Conservation (phyloP, 2,113 vertebrate genomes). For the Cephalopterus ornatus region DNA sequence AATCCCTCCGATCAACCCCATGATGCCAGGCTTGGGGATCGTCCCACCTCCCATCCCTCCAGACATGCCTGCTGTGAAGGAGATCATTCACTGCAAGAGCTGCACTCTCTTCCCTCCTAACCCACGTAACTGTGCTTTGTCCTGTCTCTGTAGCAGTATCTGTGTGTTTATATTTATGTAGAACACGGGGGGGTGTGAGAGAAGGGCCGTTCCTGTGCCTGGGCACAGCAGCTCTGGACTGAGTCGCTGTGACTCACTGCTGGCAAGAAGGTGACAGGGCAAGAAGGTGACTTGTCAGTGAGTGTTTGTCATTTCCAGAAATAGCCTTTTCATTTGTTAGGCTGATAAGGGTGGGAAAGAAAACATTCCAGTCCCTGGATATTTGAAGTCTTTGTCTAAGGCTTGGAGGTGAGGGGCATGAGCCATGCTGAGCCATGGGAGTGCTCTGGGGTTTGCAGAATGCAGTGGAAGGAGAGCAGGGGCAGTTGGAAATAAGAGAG, state of each 20-base stretch:
- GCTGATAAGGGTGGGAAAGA: background rate
- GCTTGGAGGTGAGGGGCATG: background rate
- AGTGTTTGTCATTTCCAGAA: background rate
- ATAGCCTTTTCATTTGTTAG: background rate
- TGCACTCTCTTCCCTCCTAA: constrained; percentile 96
- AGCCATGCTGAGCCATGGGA: background rate
- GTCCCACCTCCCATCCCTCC: constrained; percentile 85
- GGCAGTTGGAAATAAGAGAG: background rate
- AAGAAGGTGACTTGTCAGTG: too few species aligned
- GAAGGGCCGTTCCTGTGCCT: background rate
- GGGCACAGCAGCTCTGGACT: background rate
- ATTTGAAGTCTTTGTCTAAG: background rate
- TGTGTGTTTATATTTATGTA: fast-evolving
- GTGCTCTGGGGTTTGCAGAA: background rate
- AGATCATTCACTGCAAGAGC: constrained; percentile 97
- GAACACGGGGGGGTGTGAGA: background rate
- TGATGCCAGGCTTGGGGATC: constrained; percentile 93
- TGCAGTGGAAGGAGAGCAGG: background rate
- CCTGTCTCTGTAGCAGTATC: fast-evolving
- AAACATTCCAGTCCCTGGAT: background rate
- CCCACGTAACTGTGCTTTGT: constrained; percentile 81
- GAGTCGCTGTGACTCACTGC: background rate
- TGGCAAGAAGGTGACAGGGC: background rate
- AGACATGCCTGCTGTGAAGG: constrained; percentile 87
- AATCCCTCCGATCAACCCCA: constrained; percentile 89